Percentiles rank a stretch among this genome's conserved stretches.
These are phyloP conservation scores for Ageneiosus marmoratus DNA, from an alignment of 2,113 vertebrate genomes.

Conservation along the genomic window DNA sequence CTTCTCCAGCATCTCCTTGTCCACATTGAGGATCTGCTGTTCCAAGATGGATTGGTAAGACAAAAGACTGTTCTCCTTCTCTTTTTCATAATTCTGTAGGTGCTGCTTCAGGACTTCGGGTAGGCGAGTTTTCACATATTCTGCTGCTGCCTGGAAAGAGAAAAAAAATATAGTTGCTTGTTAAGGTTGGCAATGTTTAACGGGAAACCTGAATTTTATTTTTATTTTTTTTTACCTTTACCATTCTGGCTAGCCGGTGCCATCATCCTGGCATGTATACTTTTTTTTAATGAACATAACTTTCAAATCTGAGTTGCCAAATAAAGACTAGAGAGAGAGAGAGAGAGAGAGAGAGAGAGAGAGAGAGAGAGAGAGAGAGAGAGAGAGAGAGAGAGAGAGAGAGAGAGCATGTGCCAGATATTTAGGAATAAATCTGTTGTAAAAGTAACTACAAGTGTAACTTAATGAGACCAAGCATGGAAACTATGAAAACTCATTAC, in stretches of 20 bases:
- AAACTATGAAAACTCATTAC: background rate
- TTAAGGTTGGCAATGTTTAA: background rate
- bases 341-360: too few species aligned
- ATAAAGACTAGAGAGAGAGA: background rate
- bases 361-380: too few species aligned
- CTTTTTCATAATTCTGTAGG: conserved; percentile 88
- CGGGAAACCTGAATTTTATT: background rate
- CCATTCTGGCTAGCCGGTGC: background rate
- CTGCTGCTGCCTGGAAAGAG: conserved; percentile 85
- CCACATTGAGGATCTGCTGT: conserved; percentile 90
- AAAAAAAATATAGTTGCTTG: conserved; percentile 7
- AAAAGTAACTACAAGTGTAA: background rate
- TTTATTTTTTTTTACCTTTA: background rate
- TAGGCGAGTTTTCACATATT: conserved; percentile 90
- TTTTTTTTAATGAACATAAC: background rate
- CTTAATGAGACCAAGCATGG: background rate
- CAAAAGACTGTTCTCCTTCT: conserved; percentile 86
- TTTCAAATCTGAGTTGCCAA: background rate
- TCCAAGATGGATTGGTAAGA: conserved; percentile 91
- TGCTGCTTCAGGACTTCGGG: conserved; percentile 89
- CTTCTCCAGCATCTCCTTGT: conserved; percentile 91
- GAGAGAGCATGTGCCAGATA: background rate
- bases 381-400: too few species aligned
- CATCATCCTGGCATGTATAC: background rate
- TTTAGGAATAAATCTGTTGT: background rate